A percentile compares a stretch with the other conserved stretches of the same genome.
Evolutionary conservation across 2,797 vertebrate species (phyloP).

Genomic region (Dromococcyx pavoninus): DNA sequence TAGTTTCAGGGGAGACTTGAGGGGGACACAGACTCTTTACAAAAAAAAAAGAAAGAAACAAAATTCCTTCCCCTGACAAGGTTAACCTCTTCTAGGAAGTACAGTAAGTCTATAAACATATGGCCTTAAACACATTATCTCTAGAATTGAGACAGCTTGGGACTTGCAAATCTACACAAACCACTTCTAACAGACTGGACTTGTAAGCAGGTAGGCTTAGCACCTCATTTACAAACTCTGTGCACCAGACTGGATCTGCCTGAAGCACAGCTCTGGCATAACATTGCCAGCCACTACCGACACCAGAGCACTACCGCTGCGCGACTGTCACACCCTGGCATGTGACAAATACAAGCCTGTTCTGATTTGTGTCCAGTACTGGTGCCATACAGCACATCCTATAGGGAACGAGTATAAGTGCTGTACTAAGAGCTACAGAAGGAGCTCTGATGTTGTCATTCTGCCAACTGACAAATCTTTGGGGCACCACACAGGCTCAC

Average conservation of each 20-base stretch:
- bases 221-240: not conserved
- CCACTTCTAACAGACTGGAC: not conserved
- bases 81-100: not conserved
- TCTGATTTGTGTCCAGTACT: rapidly evolving
- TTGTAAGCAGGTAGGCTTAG: not conserved
- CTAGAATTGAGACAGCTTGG: conserved; percentile 4
- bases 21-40: not conserved
- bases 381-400: not conserved
- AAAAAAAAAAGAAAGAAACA: not conserved
- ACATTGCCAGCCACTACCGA: no score
- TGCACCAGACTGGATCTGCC: not conserved
- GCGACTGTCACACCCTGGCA: not conserved
- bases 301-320: not conserved
- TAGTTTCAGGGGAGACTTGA: not conserved
- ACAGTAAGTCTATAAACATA: conserved; percentile 35
- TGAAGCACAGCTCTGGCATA: not conserved
- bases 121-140: conserved; percentile 7
- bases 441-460: not conserved
- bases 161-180: conserved; percentile 35
- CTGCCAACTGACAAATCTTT: not conserved
- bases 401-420: rapidly evolving
- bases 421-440: not conserved
- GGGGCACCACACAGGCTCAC: not conserved
- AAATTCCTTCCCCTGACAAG: not conserved
- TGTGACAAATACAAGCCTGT: not conserved